phyloP scores from a whole-genome alignment of 1,140 invertebrate genomes.

The Dinothrombium tinctorium region DNA sequence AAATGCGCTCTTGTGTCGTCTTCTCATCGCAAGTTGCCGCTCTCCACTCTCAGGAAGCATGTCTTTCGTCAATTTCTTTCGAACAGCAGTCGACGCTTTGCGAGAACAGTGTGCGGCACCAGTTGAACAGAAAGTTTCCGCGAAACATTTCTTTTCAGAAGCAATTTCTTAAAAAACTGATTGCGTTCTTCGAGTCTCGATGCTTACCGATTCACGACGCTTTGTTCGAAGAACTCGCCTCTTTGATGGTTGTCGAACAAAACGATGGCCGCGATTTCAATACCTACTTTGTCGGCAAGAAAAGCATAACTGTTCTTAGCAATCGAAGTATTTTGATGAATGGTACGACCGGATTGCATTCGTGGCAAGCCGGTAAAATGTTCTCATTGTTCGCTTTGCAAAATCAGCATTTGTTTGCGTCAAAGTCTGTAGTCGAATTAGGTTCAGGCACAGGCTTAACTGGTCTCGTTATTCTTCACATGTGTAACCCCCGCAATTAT shows the following conservation, averaged over 20 bases:
- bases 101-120: no score
- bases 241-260: neutral
- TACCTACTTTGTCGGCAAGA: neutral
- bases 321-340: neutral
- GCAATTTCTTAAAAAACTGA: no score
- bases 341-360: constrained; percentile 1
- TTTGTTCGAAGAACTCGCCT: neutral
- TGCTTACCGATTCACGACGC: no score
- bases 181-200: no score
- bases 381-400: neutral
- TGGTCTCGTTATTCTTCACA: neutral
- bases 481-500: neutral
- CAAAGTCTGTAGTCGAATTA: neutral
- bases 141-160: no score
- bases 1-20: no score
- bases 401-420: neutral
- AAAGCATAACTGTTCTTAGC: neutral
- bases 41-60: no score
- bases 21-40: no score
- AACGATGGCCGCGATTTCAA: neutral
- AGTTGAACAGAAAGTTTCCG: no score
- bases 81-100: no score
- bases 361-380: neutral
- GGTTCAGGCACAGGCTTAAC: constrained; percentile 2
- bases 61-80: no score